A percentile compares a stretch with the other conserved stretches of the same genome.
phyloP scores from a whole-genome alignment of 2,888 invertebrate genomes.

The Beris chalybata region DNA sequence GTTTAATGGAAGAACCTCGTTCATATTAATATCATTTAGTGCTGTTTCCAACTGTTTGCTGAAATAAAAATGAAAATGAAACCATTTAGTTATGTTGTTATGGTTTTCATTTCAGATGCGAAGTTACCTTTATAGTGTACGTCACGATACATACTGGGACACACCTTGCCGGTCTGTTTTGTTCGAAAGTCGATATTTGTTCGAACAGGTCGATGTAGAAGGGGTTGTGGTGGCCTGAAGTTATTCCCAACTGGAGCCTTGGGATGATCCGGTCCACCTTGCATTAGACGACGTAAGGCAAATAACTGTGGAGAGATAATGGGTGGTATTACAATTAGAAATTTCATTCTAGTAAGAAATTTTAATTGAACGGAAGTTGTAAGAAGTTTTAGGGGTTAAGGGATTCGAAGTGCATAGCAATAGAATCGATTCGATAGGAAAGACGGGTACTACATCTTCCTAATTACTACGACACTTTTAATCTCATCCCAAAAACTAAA shows the following conservation, averaged over 20 bases:
- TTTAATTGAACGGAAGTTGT: not conserved
- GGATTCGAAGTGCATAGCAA: not conserved
- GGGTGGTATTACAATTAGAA: not conserved
- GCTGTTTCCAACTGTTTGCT: constrained; percentile 89
- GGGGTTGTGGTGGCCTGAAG: constrained; percentile 89
- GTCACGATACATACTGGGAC: constrained; percentile 90
- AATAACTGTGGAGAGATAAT: constrained; percentile 64
- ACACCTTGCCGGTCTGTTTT: constrained; percentile 79
- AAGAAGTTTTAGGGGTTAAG: not conserved
- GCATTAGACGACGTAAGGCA: constrained; percentile 81
- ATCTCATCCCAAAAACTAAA: too few species aligned
- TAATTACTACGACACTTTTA: too few species aligned
- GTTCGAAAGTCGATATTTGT: constrained; percentile 96
- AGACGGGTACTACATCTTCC: too few species aligned
- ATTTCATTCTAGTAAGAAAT: not conserved
- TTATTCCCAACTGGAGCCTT: constrained; percentile 93
- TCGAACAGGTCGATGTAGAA: constrained; percentile 90
- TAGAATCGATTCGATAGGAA: too few species aligned
- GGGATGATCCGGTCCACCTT: constrained; percentile 82
- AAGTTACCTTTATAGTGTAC: constrained; percentile 84
- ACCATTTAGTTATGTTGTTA: not conserved
- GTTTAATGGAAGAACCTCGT: constrained; percentile 32
- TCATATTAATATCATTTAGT: constrained; percentile 53
- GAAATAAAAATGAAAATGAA: constrained; percentile 41
- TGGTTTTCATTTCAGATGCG: not conserved